A percentile compares a stretch with the other conserved stretches of the same genome.
Conservation (phyloP, 2,888 invertebrate genomes). For the Gryllus longicercus region DNA sequence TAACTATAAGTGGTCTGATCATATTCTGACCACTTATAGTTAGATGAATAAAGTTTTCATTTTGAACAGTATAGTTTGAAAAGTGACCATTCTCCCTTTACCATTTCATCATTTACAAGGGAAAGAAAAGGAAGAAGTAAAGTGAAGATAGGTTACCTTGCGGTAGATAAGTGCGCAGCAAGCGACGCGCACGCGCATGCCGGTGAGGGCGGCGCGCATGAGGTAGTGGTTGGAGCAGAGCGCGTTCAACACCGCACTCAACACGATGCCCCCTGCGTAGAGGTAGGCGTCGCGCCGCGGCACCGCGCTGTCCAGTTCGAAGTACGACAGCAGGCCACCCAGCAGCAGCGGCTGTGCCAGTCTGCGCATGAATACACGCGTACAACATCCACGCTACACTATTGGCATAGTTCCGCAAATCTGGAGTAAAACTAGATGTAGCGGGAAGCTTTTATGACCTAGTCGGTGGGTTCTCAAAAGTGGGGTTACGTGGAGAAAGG, state of each 20-base stretch:
- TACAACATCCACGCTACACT: no score
- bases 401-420: no score
- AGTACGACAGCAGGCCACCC: constrained; percentile 63
- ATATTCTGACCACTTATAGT: no score
- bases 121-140: constrained; percentile 41
- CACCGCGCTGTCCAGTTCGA: constrained; percentile 55
- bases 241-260: constrained; percentile 56
- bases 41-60: no score
- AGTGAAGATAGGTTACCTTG: constrained; percentile 60
- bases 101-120: no score
- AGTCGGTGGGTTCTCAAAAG: no score
- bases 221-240: constrained; percentile 60
- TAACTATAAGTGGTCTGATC: no score
- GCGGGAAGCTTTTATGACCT: no score
- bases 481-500: no score
- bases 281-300: constrained; percentile 59
- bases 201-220: constrained; percentile 60
- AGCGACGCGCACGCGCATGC: constrained; percentile 74
- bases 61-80: no score
- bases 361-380: constrained; percentile 33
- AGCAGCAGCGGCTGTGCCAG: constrained; percentile 59
- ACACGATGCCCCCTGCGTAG: constrained; percentile 61
- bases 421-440: no score
- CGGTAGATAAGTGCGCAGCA: constrained; percentile 77
- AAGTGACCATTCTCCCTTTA: no score